Evolutionary conservation across 2,797 vertebrate genomes (phyloP).

Genomic region (Hybognathus amarus): DNA sequence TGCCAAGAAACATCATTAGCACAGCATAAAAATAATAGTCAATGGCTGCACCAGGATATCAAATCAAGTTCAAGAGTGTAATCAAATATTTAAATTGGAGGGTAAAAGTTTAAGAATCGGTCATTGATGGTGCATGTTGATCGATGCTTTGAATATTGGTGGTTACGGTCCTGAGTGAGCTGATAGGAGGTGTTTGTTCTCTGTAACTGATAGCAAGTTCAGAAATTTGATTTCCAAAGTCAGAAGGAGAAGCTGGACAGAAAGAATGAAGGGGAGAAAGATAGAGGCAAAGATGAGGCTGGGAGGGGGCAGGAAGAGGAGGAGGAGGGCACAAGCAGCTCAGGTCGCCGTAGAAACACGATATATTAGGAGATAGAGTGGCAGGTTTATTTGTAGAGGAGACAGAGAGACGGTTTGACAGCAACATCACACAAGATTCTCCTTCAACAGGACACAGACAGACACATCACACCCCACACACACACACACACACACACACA

Average conservation of each 20-base stretch:
- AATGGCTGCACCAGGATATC: background rate
- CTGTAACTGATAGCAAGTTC: constrained; percentile 73
- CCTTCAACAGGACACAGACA: constrained; percentile 69
- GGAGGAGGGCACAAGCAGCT: constrained; percentile 75
- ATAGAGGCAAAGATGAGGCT: constrained; percentile 56
- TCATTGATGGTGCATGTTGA: background rate
- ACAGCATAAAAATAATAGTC: background rate
- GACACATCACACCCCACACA: constrained; percentile 32
- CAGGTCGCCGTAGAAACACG: constrained; percentile 79
- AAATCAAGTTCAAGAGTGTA: background rate
- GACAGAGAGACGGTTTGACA: constrained; percentile 80
- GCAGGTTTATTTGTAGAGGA: constrained; percentile 82
- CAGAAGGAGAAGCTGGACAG: constrained; percentile 67
- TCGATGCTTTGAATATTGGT: constrained; percentile 18
- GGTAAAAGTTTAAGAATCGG: background rate
- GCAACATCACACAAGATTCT: constrained; percentile 77
- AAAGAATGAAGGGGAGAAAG: constrained; percentile 64
- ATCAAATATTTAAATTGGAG: background rate
- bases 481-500: background rate
- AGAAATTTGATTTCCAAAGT: constrained; percentile 76
- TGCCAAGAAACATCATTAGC: background rate
- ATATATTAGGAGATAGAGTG: constrained; percentile 80
- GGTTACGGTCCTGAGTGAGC: constrained; percentile 13
- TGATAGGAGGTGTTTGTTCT: constrained; percentile 59
- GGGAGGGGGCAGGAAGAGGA: constrained; percentile 67